Conservation (phyloP, 35 echinoderm and acorn worm species). For the Diadema setosum region DNA sequence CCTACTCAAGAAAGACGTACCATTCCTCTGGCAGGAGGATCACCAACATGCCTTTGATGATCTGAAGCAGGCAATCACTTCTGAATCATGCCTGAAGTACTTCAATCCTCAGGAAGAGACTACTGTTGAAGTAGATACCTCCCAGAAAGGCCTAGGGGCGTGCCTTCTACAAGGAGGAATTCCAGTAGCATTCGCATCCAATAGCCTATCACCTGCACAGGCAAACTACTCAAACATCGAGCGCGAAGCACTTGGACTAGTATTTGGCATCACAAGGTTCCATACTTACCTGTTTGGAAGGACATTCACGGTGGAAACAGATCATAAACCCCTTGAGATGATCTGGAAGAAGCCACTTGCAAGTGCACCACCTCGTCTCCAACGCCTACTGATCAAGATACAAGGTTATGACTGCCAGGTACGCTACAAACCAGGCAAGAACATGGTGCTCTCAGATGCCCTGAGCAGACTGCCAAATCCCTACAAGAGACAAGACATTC, state of each 20-base stretch:
- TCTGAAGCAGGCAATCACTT: slow-evolving; percentile 1
- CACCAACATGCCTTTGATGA: not conserved
- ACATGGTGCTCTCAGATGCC: slow-evolving; percentile 27
- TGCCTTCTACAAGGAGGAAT: slow-evolving; percentile 39
- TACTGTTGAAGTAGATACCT: slow-evolving; percentile 34
- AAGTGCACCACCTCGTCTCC: too few relatives aligned
- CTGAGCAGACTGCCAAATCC: slow-evolving; percentile 10
- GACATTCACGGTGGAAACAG: not conserved
- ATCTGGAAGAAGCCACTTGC: slow-evolving; percentile 48
- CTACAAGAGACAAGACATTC: not conserved
- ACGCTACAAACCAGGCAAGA: not conserved
- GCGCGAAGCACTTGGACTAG: slow-evolving; percentile 32
- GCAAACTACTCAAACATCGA: slow-evolving; percentile 49
- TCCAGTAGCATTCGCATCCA: slow-evolving; percentile 62
- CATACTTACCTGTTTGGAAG: slow-evolving; percentile 52
- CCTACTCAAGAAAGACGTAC: slow-evolving; percentile 18
- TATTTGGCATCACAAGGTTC: slow-evolving; percentile 28
- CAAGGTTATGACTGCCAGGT: slow-evolving; percentile 41
- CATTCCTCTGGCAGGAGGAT: slow-evolving; percentile 24
- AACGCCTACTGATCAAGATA: too few relatives aligned
- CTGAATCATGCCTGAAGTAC: slow-evolving; percentile 8
- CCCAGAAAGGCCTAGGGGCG: slow-evolving; percentile 33
- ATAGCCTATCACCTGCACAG: too few relatives aligned
- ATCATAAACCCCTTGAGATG: slow-evolving; percentile 50
- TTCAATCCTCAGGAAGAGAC: not conserved